phyloP scores from a whole-genome alignment of 2,797 vertebrate genomes.

The Setipinna tenuifilis region DNA sequence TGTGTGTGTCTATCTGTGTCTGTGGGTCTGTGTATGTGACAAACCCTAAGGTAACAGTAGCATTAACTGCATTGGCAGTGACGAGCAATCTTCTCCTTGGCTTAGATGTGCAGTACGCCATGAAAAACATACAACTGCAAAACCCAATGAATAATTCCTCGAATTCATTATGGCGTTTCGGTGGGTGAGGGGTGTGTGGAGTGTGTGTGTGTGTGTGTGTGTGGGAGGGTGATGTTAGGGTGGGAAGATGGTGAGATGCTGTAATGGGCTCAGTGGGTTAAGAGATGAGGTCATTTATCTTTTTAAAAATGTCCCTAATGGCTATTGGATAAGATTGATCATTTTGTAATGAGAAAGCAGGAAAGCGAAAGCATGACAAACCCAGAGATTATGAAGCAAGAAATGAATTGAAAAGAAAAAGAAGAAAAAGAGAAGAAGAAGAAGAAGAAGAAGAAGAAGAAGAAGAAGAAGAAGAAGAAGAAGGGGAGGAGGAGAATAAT shows the following conservation, averaged over 20 bases:
- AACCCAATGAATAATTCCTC: neutral
- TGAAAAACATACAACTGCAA: neutral
- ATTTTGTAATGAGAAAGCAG: constrained; percentile 66
- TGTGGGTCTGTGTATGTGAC: neutral
- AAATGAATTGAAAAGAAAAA: constrained; percentile 55
- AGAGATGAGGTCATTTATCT: constrained; percentile 75
- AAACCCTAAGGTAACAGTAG: neutral
- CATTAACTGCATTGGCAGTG: neutral
- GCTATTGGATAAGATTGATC: constrained; percentile 67
- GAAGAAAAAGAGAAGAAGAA: neutral
- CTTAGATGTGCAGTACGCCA: neutral
- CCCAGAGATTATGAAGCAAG: constrained; percentile 69
- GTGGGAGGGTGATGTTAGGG: too few species aligned
- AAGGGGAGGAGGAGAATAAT: neutral
- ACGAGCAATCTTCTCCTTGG: neutral
- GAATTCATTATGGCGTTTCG: constrained; percentile 38
- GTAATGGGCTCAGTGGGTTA: constrained; percentile 68
- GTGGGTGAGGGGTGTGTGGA: neutral
- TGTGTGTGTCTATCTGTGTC: too few species aligned
- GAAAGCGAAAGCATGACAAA: constrained; percentile 49
- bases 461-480: neutral
- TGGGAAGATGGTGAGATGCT: constrained; percentile 50
- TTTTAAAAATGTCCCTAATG: constrained; percentile 69
- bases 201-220: neutral
- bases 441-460: neutral